phyloP scores from a whole-genome alignment of 2,797 vertebrate genomes.

The Enteromius treurensis region DNA sequence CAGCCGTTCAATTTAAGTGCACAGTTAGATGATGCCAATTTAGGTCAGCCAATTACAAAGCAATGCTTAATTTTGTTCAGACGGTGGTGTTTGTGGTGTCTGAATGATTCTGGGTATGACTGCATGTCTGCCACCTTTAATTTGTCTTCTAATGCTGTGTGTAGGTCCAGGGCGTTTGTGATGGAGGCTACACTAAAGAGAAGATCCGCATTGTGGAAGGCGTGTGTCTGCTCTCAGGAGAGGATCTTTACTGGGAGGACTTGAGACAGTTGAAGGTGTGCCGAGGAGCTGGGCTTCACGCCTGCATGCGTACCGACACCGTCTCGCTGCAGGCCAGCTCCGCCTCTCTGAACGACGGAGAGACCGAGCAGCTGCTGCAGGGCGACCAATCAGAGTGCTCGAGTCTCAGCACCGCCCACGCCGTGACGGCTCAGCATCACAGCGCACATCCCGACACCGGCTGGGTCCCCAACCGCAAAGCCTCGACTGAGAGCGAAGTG shows the following conservation, averaged over 20 bases:
- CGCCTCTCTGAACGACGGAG: constrained; percentile 91
- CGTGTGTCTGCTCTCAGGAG: constrained; percentile 91
- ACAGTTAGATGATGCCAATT: not conserved
- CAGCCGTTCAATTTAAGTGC: not conserved
- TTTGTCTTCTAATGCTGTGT: not conserved
- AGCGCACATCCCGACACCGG: constrained; percentile 90
- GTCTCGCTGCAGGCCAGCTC: constrained; percentile 97
- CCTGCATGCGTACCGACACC: constrained; percentile 96
- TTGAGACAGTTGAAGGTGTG: constrained; percentile 94
- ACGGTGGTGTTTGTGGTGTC: not conserved
- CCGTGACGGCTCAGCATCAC: constrained; percentile 86
- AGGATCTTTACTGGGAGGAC: constrained; percentile 96
- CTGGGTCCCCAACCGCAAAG: constrained; percentile 90
- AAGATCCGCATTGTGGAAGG: constrained; percentile 98
- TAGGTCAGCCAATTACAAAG: not conserved
- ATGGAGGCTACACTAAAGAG: constrained; percentile 93
- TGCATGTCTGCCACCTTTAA: not conserved
- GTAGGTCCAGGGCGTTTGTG: constrained; percentile 80
- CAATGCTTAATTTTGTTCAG: not conserved
- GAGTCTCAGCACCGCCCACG: constrained; percentile 84
- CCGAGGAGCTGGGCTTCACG: constrained; percentile 89
- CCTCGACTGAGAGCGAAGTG: constrained; percentile 93
- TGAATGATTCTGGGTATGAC: not conserved
- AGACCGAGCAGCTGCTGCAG: constrained; percentile 96
- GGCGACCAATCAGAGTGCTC: constrained; percentile 96